Evolutionary conservation across 2,888 invertebrate genomes (phyloP).

Genomic region (Anodontia alba): DNA sequence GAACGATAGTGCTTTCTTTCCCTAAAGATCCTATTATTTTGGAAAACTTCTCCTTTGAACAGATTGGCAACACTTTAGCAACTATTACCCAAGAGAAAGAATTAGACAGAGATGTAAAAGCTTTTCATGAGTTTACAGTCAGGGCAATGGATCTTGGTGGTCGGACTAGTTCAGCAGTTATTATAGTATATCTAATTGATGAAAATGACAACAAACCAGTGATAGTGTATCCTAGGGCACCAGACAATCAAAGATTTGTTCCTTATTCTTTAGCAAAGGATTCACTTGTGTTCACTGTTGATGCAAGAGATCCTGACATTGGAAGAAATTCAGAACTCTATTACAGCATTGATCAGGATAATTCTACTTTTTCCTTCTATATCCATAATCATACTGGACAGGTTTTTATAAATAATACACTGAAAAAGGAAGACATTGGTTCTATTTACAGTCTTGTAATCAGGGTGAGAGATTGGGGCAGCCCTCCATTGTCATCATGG

Average conservation of each 20-base stretch:
- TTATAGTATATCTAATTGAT: constrained; percentile 74
- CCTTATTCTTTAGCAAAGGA: constrained; percentile 50
- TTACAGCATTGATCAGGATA: constrained; percentile 66
- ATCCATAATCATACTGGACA: constrained; percentile 65
- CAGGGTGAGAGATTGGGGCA: constrained; percentile 73
- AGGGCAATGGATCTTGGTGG: constrained; percentile 75
- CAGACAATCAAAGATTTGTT: constrained; percentile 67
- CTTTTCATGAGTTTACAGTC: constrained; percentile 69
- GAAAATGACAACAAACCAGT: constrained; percentile 79
- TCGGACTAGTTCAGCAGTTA: constrained; percentile 68
- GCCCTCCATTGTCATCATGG: constrained; percentile 61
- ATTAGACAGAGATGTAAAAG: constrained; percentile 70
- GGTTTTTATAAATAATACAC: constrained; percentile 61
- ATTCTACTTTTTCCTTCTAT: constrained; percentile 61
- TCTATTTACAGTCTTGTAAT: constrained; percentile 62
- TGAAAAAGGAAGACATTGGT: constrained; percentile 57
- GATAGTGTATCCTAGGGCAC: constrained; percentile 70
- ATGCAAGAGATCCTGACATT: constrained; percentile 70
- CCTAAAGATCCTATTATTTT: constrained; percentile 44
- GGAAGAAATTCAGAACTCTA: constrained; percentile 70
- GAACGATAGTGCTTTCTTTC: constrained; percentile 59
- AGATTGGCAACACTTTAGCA: constrained; percentile 24
- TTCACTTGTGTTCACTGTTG: constrained; percentile 58
- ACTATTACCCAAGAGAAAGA: constrained; percentile 65
- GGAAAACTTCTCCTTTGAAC: constrained; percentile 54